Evolutionary conservation across 2,888 invertebrate species (phyloP), one percentile per base, ranked within the genome.

Genomic region (Drosophila nr. medialis): DNA sequence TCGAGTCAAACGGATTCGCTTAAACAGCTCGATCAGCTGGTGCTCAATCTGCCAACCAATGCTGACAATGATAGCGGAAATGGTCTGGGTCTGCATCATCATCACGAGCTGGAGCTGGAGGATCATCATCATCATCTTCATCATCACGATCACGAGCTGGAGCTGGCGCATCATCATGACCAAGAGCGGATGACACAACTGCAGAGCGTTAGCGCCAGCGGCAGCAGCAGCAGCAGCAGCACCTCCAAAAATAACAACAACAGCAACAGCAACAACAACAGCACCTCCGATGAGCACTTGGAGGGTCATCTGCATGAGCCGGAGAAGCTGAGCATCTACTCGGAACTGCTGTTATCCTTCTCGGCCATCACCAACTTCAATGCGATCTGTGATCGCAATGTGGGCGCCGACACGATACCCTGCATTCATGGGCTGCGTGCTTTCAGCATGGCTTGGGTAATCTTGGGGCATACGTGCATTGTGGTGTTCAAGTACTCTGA

Each of bases 401-500:
- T 97, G 53, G 96, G 97, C 13, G 94, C 95, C n/a, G 96, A 96
- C 91, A 97, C 96, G 1, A 95, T 97, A 73, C 95, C 96, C 15
- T 96, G 96, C 51, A 95, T 96, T 67, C 96, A 96, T 81, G 96
- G 96, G 0, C 92, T 96, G 15, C 93, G 96, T 51, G 94, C 95
- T 15, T 93, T 95, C 70, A 95, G 95, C 83, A 95, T 96, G 94
- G 94, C 95, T 38, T 96, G 96, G 96, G 95, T 96, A 65, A 95
- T 96, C 74, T 94, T 96, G 72, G 96, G 96, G 0, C 96, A 96
- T 91, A 96, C 96, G 0, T 96, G 96, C 90, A 96, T 97, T 83
- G 95, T 96, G 4, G 95, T 96, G 4, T 97, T 97, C 92, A 97
- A 97, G 94, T 97, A 96, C 91, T 96, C 96, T 51, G 97, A 97